Base-by-base conservation (phyloP, 2,797 vertebrate species). In the Sphenopsis melanotis region DNA sequence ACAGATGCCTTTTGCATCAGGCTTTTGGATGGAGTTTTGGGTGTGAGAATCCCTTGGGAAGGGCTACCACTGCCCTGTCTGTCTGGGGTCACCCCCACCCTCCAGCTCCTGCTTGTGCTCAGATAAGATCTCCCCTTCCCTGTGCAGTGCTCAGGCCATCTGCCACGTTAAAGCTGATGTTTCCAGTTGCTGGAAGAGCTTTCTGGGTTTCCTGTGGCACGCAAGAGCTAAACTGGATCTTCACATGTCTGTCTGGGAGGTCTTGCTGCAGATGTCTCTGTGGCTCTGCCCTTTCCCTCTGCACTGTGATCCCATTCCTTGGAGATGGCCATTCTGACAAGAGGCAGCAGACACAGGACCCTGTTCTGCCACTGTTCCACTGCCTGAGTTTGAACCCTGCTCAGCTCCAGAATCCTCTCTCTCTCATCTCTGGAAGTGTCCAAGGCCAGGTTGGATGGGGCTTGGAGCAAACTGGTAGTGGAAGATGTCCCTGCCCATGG, bases 261-360 rank as follows among this genome's bases (percentile, higher is more conserved):
- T 60, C 57, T 78, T 7, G 13, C 55, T 59, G 5, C n/a, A 13
- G 32, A 6, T 5, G 6, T 27, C 44, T 44, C 44, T 20, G 36
- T 11, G 50, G 18, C 53, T 93, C 70, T 92, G 32, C 29, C 30
- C 12, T 1, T 37, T 32, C 65, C 39, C 52, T n/a, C 42, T 3
- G 9, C 5, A 32, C 3, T 8, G 49, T 2, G 14, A 50, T 36
- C 64, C 46, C 8, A 0, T 18, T 18, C 42, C 46, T 49, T 0
- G 0, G 7, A 30, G 37, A 3, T 4, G 0, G 2, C 0, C 0
- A 12, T 10, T 69, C 44, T 30, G 74, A 41, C 55, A 66, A 47
- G 16, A 44, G 57, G 65, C 76, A 59, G 66, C 49, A 11, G 30
- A 9, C 3, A 0, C 29, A 1, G 4, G 8, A 41, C 17, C 20